These are phyloP conservation scores for Rostratula benghalensis DNA, from an alignment of 2,113 vertebrate species.

Conservation along the genomic window DNA sequence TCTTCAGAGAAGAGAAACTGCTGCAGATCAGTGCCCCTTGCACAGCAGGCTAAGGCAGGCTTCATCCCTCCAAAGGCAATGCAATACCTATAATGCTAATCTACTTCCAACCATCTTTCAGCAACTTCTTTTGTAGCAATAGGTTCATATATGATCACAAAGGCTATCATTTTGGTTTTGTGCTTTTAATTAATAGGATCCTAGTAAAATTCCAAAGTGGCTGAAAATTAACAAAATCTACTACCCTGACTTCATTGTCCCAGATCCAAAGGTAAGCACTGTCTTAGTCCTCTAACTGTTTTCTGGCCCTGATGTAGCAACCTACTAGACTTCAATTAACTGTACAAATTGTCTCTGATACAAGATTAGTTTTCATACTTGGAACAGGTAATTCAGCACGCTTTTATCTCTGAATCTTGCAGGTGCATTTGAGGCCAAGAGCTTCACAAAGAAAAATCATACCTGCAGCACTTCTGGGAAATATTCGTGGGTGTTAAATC, in stretches of 20 bases:
- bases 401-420: slow-evolving; percentile 19
- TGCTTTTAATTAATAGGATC: slow-evolving; percentile 79
- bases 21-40: not conserved
- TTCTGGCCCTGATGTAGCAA: not conserved
- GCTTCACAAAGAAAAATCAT: not conserved
- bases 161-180: not conserved
- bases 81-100: accelerated
- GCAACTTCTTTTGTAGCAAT: not conserved
- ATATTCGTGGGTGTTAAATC: not conserved
- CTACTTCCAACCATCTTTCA: not conserved
- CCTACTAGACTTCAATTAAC: not conserved
- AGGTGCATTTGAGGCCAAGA: slow-evolving; percentile 22
- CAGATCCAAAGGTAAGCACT: slow-evolving; percentile 88
- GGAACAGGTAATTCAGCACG: not conserved
- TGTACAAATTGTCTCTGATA: not conserved
- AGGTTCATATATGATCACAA: not conserved
- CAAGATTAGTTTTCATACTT: not conserved
- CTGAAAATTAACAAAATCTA: slow-evolving; percentile 98
- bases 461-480: slow-evolving; percentile 26
- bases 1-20: not conserved
- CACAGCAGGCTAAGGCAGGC: not conserved
- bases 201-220: slow-evolving; percentile 94
- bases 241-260: slow-evolving; percentile 95
- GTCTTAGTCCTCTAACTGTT: not conserved
- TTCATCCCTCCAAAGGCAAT: not conserved